Evolutionary conservation across 2,888 invertebrate genomes (phyloP).

Genomic region (Eupithecia inturbata): DNA sequence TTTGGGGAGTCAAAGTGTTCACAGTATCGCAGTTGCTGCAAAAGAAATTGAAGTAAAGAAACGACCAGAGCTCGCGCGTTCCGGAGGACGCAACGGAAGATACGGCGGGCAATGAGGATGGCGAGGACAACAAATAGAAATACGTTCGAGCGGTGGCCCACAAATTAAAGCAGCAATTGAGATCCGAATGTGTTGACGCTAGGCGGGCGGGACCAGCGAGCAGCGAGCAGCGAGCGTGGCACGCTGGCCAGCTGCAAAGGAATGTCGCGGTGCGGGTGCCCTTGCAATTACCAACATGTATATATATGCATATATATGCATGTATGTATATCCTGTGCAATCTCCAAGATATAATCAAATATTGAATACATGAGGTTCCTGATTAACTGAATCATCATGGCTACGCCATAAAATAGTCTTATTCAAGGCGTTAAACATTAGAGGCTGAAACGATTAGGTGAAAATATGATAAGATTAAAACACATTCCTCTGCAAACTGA

Average conservation of each 20-base stretch:
- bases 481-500: constrained; percentile 46
- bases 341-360: not conserved
- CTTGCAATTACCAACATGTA: not conserved
- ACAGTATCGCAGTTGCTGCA: constrained; percentile 35
- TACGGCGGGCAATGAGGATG: constrained; percentile 54
- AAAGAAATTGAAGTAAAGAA: constrained; percentile 25
- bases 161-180: constrained; percentile 55
- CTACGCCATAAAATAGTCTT: not conserved
- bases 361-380: not conserved
- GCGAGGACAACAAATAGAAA: constrained; percentile 51
- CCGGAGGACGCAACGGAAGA: constrained; percentile 15
- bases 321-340: not conserved
- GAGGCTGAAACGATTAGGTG: not conserved
- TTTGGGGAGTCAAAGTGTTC: constrained; percentile 23
- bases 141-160: constrained; percentile 49
- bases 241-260: constrained; percentile 41
- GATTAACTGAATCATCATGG: not conserved
- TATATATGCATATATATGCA: not conserved
- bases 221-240: constrained; percentile 38
- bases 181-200: constrained; percentile 53
- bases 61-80: not conserved
- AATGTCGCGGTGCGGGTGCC: constrained; percentile 24
- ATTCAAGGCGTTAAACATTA: not conserved
- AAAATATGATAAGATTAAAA: not conserved
- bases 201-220: constrained; percentile 38